A percentile compares a stretch with the other conserved stretches of the same genome.
phyloP scores from a whole-genome alignment of 2,113 vertebrate species.

The Catharus bicknelli region DNA sequence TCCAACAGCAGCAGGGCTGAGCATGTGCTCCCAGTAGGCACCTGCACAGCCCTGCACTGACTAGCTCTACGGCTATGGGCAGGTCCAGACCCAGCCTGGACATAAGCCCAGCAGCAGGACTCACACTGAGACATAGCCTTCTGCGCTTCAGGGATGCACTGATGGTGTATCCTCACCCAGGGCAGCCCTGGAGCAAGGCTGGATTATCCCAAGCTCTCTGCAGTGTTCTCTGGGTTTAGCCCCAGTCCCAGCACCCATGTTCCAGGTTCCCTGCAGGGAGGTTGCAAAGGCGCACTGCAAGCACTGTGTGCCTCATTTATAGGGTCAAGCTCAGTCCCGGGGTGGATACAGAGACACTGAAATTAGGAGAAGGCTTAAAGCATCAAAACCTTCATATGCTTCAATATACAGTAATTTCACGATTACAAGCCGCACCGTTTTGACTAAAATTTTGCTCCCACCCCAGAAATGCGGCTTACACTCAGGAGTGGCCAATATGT shows the following conservation, averaged over 20 bases:
- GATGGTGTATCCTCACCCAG: not conserved
- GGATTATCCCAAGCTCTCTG: not conserved
- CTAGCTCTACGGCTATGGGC: accelerated
- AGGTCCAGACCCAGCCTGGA: not conserved
- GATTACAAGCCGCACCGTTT: too few species aligned
- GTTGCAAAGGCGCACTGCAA: not conserved
- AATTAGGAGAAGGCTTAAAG: not conserved
- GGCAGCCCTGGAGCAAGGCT: not conserved
- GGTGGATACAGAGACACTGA: not conserved
- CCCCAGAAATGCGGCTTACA: too few species aligned
- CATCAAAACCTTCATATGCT: not conserved
- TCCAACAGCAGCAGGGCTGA: not conserved
- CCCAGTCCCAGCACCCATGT: accelerated
- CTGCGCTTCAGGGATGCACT: not conserved
- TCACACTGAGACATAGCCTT: accelerated
- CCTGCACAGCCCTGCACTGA: not conserved
- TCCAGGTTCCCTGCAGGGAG: not conserved
- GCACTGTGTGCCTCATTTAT: not conserved
- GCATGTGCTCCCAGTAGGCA: accelerated
- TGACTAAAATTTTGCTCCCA: too few species aligned
- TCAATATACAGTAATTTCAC: not conserved
- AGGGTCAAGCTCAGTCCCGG: not conserved
- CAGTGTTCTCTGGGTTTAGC: not conserved
- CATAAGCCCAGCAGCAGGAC: not conserved
- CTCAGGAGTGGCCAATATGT: too few species aligned